Percentiles rank a stretch among this genome's conserved stretches.
Evolutionary conservation across 2,797 vertebrate species (phyloP).

Genomic region (Leptatherina wallacei): DNA sequence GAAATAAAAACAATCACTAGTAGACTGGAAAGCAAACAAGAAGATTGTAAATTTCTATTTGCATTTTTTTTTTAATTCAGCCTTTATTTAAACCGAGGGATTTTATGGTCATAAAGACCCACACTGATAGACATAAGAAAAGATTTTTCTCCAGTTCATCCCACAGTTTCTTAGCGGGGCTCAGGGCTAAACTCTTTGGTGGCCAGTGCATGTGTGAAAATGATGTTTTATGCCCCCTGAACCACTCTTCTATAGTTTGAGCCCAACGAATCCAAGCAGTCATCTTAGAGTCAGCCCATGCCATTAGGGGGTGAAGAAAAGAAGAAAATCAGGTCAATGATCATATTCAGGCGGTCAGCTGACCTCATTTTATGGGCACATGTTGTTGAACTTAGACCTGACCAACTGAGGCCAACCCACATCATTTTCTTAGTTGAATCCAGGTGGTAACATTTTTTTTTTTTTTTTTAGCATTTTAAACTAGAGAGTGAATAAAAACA

Average conservation of each 20-base stretch:
- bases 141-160: too few species aligned
- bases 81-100: slow-evolving; percentile 1
- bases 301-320: neutral
- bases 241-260: neutral
- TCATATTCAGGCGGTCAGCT: neutral
- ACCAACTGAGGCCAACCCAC: neutral
- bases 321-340: neutral
- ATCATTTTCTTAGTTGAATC: too few species aligned
- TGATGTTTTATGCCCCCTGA: neutral
- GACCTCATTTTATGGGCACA: neutral
- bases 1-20: slow-evolving; percentile 14
- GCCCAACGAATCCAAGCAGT: neutral
- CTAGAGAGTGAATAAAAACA: neutral
- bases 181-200: neutral
- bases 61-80: slow-evolving; percentile 24
- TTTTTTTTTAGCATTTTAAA: neutral
- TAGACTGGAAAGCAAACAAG: slow-evolving; percentile 16
- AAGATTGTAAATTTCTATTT: slow-evolving; percentile 24
- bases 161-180: too few species aligned
- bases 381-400: neutral
- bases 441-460: neutral
- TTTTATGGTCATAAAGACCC: neutral
- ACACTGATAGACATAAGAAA: too few species aligned
- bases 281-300: neutral
- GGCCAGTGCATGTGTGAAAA: neutral